Percentiles rank a stretch among this genome's conserved stretches.
Conservation (phyloP, 2,113 vertebrate genomes). For the Nibea coibor region DNA sequence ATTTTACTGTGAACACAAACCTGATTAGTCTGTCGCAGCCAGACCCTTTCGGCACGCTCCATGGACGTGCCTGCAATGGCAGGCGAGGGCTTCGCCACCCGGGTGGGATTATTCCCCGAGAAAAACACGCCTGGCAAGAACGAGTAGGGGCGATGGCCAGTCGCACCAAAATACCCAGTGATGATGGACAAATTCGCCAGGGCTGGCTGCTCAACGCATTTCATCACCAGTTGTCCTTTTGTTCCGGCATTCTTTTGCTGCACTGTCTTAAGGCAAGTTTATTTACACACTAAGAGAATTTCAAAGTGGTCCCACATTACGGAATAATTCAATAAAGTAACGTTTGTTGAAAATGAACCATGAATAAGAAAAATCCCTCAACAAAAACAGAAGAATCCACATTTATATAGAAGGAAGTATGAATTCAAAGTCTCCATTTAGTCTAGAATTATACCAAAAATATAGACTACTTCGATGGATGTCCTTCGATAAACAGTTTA, state of each 20-base stretch:
- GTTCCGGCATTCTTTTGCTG: too few relatives aligned
- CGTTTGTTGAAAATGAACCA: too few relatives aligned
- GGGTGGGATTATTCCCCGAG: not conserved
- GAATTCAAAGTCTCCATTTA: too few relatives aligned
- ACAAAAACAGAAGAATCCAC: too few relatives aligned
- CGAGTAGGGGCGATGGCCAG: not conserved
- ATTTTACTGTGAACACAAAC: conserved; percentile 45
- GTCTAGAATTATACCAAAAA: too few relatives aligned
- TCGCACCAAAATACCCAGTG: too few relatives aligned
- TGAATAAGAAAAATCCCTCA: too few relatives aligned
- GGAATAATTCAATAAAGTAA: not conserved
- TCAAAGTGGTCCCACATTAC: not conserved
- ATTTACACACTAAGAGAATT: too few relatives aligned
- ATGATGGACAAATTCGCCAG: not conserved
- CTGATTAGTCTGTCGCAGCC: conserved; percentile 25
- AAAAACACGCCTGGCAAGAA: not conserved
- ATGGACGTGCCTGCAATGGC: not conserved
- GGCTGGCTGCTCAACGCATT: not conserved
- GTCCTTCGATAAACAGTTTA: too few relatives aligned
- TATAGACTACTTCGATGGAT: too few relatives aligned
- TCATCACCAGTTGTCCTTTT: not conserved
- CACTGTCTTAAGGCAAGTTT: not conserved
- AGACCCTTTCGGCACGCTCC: not conserved
- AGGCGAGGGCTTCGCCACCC: not conserved
- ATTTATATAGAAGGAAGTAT: too few relatives aligned